phyloP scores from a whole-genome alignment of 2,888 invertebrate species.

The Tinea pellionella region DNA sequence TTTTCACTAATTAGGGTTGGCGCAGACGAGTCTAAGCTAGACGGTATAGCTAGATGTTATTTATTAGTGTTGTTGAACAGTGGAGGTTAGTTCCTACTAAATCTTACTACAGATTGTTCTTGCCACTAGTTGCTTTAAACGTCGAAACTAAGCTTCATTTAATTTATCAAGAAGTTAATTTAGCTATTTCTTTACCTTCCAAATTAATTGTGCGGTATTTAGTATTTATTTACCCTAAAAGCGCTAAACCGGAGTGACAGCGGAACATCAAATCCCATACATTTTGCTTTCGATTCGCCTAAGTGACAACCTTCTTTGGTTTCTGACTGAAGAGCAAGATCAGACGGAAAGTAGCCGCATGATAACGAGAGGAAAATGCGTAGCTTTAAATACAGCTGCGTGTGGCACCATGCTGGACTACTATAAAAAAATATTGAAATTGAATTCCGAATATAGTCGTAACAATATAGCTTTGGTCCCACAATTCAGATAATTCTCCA shows the following conservation, averaged over 20 bases:
- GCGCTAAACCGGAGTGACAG: too few relatives aligned
- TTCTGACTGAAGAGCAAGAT: too few relatives aligned
- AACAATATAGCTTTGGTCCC: background rate
- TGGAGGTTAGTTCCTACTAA: conserved; percentile 5
- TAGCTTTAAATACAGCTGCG: too few relatives aligned
- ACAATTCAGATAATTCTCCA: background rate
- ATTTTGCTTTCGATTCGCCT: too few relatives aligned
- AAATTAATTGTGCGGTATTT: too few relatives aligned
- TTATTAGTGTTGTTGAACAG: conserved; percentile 7
- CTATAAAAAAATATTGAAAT: too few relatives aligned
- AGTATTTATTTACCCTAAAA: too few relatives aligned
- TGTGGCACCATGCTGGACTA: too few relatives aligned
- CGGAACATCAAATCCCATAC: too few relatives aligned
- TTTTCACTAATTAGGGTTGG: background rate
- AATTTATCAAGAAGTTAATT: background rate
- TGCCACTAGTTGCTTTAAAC: conserved; percentile 10
- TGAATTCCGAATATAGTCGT: background rate
- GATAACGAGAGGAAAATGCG: background rate
- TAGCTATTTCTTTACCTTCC: too few relatives aligned
- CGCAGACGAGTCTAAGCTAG: background rate
- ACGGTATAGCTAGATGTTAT: conserved; percentile 1
- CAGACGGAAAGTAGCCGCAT: too few relatives aligned
- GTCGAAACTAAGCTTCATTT: background rate
- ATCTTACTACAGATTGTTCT: conserved; percentile 7
- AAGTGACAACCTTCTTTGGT: too few relatives aligned